phyloP scores from a whole-genome alignment of 2,888 invertebrate genomes.

The Luffia ferchaultella region DNA sequence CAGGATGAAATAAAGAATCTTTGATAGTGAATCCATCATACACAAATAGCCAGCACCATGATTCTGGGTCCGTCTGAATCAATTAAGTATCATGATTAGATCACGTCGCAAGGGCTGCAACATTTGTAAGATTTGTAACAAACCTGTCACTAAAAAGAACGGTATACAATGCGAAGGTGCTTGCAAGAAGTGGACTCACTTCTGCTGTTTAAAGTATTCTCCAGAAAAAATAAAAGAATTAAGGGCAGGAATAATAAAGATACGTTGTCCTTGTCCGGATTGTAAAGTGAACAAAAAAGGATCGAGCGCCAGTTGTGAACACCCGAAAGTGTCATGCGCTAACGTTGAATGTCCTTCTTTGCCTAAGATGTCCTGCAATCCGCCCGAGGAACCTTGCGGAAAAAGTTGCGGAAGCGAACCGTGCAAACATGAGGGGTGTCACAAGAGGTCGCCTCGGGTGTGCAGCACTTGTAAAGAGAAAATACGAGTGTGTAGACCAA shows the following conservation, averaged over 20 bases:
- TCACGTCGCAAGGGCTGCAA: too few species aligned
- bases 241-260: conserved; percentile 38
- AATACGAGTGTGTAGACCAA: not conserved
- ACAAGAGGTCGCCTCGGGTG: not conserved
- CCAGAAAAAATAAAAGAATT: conserved; percentile 43
- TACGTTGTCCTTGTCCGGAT: conserved; percentile 47
- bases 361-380: not conserved
- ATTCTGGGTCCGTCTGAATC: too few species aligned
- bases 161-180: conserved; percentile 45
- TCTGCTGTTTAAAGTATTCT: conserved; percentile 41
- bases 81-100: too few species aligned
- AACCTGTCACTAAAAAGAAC: conserved; percentile 29
- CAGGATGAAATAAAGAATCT: too few species aligned
- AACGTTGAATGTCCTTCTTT: not conserved
- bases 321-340: too few species aligned
- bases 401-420: too few species aligned
- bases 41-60: too few species aligned
- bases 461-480: not conserved
- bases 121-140: conserved; percentile 48
- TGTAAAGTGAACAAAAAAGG: conserved; percentile 21
- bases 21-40: too few species aligned
- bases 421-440: too few species aligned
- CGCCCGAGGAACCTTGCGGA: not conserved
- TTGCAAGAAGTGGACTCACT: conserved; percentile 45
- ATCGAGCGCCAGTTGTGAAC: too few species aligned